Evolutionary conservation across 2,113 vertebrate genomes (phyloP).

Genomic region (Mirounga angustirostris): DNA sequence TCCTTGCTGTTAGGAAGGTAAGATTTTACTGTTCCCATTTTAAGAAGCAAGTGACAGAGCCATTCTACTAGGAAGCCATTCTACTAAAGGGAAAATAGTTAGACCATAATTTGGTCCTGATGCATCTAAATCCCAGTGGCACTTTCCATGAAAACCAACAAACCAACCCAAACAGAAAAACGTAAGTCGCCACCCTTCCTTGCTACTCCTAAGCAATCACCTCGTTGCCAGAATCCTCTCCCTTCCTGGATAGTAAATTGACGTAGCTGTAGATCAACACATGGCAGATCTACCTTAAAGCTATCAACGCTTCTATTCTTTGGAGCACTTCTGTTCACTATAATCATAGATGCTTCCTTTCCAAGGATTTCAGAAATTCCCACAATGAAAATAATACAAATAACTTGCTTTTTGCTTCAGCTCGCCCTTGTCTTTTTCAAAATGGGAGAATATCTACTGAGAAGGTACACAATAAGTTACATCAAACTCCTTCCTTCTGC

Average conservation of each 20-base stretch:
- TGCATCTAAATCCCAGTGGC: not conserved
- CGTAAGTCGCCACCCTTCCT: not conserved
- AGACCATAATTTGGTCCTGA: not conserved
- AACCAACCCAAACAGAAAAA: not conserved
- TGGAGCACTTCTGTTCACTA: not conserved
- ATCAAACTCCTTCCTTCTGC: not conserved
- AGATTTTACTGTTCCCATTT: not conserved
- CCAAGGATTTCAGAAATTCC: conserved; percentile 17
- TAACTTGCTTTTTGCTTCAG: not conserved
- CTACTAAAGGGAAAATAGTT: not conserved
- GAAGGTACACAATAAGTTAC: not conserved
- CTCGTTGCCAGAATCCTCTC: not conserved
- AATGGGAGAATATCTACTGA: not conserved
- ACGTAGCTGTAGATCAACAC: not conserved
- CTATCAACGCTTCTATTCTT: not conserved
- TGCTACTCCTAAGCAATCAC: not conserved
- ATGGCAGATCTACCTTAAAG: not conserved
- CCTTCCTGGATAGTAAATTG: not conserved
- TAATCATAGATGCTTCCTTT: not conserved
- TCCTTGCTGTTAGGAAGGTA: not conserved
- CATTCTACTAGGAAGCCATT: not conserved
- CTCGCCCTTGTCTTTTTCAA: conserved; percentile 36
- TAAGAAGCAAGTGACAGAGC: not conserved
- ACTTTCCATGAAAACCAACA: not conserved
- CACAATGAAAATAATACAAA: not conserved